phyloP scores from a whole-genome alignment of 2,113 vertebrate genomes.

The Phoxinus phoxinus region DNA sequence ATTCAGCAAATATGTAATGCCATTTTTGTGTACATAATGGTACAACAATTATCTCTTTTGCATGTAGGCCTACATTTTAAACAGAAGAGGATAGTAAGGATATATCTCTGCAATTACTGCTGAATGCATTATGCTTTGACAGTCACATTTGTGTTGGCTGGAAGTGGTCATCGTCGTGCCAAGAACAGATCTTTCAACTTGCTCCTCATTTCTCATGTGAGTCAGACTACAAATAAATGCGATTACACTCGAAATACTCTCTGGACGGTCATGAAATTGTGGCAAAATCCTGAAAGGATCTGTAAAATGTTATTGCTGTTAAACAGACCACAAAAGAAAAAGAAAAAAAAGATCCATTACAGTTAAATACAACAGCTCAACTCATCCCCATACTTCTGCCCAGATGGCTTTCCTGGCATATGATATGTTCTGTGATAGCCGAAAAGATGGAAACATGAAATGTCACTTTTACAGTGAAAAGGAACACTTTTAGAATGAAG shows the following conservation, averaged over 20 bases:
- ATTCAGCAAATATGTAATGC: background rate
- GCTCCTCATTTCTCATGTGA: slow-evolving; percentile 38
- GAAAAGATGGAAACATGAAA: slow-evolving; percentile 29
- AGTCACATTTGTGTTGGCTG: slow-evolving; percentile 34
- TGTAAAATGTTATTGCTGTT: slow-evolving; percentile 19
- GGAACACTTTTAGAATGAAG: slow-evolving; percentile 21
- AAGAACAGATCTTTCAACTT: slow-evolving; percentile 41
- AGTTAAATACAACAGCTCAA: slow-evolving; percentile 12
- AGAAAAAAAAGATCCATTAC: background rate
- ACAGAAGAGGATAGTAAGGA: background rate
- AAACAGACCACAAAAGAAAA: background rate
- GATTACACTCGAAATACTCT: slow-evolving; percentile 30
- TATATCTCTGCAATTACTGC: slow-evolving; percentile 24
- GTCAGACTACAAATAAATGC: slow-evolving; percentile 31
- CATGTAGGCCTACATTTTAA: background rate
- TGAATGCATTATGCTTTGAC: slow-evolving; percentile 32
- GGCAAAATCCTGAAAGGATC: slow-evolving; percentile 10
- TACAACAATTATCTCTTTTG: slow-evolving; percentile 1
- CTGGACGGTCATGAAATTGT: background rate
- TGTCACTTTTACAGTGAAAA: slow-evolving; percentile 34
- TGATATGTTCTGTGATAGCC: slow-evolving; percentile 25
- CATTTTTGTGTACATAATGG: slow-evolving; percentile 17
- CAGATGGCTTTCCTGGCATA: slow-evolving; percentile 35
- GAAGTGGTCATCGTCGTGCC: background rate
- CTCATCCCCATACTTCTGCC: slow-evolving; percentile 15